Percentiles rank a stretch among this genome's conserved stretches.
These are phyloP conservation scores for Pachycephala philippinensis DNA, from an alignment of 2,113 vertebrate genomes.

Conservation along the genomic window DNA sequence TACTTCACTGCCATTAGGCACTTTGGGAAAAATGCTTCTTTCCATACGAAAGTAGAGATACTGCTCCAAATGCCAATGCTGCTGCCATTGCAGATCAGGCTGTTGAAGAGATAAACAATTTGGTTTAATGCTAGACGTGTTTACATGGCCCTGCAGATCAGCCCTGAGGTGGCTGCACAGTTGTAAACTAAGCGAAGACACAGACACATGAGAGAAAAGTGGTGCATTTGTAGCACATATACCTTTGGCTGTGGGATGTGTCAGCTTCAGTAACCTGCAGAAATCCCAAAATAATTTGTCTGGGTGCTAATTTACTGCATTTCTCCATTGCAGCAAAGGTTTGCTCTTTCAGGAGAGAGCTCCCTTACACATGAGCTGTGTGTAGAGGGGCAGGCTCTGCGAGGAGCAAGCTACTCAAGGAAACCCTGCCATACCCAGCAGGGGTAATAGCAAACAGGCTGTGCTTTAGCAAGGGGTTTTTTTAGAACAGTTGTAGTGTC, in stretches of 20 bases:
- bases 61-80: not conserved
- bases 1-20: not conserved
- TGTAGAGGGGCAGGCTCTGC: not conserved
- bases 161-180: not conserved
- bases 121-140: not conserved
- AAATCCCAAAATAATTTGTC: not conserved
- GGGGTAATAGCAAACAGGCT: not conserved
- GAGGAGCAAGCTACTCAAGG: not conserved
- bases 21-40: not conserved
- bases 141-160: not conserved
- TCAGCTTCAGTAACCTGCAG: not conserved
- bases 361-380: not conserved
- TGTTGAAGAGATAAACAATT: not conserved
- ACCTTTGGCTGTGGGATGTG: not conserved
- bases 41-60: not conserved
- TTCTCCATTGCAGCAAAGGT: not conserved
- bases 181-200: not conserved
- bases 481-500: not conserved
- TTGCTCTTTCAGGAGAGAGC: not conserved
- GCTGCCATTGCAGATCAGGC: not conserved
- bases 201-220: not conserved
- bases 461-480: not conserved
- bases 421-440: not conserved
- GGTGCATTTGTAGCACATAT: not conserved
- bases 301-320: not conserved